phyloP scores from a whole-genome alignment of 23 tunicate genomes.

The Pegea sp. region DNA sequence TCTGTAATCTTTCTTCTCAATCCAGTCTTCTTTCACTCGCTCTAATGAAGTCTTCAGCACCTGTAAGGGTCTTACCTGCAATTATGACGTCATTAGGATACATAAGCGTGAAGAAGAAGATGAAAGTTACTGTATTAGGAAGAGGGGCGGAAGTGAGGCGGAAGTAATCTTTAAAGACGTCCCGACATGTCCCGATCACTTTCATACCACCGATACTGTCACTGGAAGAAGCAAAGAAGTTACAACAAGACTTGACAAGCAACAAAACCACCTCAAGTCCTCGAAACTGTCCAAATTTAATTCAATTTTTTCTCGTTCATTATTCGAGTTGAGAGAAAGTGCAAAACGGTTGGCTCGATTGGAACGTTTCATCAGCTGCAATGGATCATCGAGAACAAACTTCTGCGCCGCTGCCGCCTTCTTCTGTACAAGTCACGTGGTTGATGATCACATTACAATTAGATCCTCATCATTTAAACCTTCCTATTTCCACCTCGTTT shows the following conservation, averaged over 20 bases:
- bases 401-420: slow-evolving; percentile 7
- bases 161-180: slow-evolving; percentile 83
- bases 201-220: slow-evolving; percentile 53
- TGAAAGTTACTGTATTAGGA: too few relatives aligned
- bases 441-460: too few relatives aligned
- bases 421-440: too few relatives aligned
- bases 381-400: slow-evolving; percentile 38
- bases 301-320: slow-evolving; percentile 36
- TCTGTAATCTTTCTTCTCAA: slow-evolving; percentile 71
- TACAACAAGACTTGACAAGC: too few relatives aligned
- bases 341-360: slow-evolving; percentile 76
- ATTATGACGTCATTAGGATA: not conserved
- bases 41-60: slow-evolving; percentile 33
- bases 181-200: slow-evolving; percentile 78
- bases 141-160: slow-evolving; percentile 95
- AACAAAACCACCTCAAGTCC: slow-evolving; percentile 7
- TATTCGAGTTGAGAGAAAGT: not conserved
- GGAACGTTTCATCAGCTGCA: slow-evolving; percentile 36
- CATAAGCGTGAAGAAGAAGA: not conserved
- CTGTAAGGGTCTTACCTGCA: slow-evolving; percentile 49
- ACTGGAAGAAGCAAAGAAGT: slow-evolving; percentile 5
- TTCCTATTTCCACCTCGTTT: too few relatives aligned
- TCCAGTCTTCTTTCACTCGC: slow-evolving; percentile 68
- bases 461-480: too few relatives aligned
- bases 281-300: slow-evolving; percentile 43